Evolutionary conservation across 2,797 vertebrate species (phyloP).

Genomic region (Coluber constrictor): DNA sequence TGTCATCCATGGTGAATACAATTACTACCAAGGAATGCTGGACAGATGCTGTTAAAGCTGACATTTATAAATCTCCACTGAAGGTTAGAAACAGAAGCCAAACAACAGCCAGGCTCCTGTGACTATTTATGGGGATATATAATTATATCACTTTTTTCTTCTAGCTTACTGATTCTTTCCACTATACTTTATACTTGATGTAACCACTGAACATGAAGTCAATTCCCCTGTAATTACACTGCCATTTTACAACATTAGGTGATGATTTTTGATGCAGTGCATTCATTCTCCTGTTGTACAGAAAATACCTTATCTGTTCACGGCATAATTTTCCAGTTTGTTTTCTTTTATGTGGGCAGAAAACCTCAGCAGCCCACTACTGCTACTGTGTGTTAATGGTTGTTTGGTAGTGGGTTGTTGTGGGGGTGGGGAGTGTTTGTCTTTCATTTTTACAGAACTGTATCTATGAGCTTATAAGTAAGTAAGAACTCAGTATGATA

Average conservation of each 20-base stretch:
- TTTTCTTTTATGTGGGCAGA: background rate
- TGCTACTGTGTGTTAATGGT: background rate
- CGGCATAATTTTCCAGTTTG: background rate
- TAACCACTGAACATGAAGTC: background rate
- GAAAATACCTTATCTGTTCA: background rate
- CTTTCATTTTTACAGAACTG: background rate
- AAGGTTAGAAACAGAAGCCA: conserved; percentile 40
- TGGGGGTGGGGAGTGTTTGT: too few species aligned
- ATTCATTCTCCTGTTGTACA: background rate
- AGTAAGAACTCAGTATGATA: background rate
- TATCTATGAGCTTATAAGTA: background rate
- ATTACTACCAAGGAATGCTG: conserved; percentile 41
- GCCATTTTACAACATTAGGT: conserved; percentile 14
- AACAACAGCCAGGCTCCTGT: conserved; percentile 11
- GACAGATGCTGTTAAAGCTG: conserved; percentile 55
- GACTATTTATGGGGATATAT: conserved; percentile 29
- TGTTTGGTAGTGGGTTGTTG: background rate
- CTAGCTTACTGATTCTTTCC: conserved; percentile 18
- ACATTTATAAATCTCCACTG: conserved; percentile 54
- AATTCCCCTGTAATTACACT: conserved; percentile 27
- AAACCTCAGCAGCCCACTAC: background rate
- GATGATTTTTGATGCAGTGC: conserved; percentile 29
- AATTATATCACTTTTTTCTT: conserved; percentile 11
- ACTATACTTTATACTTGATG: conserved; percentile 15
- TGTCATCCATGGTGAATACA: conserved; percentile 45